Base-by-base conservation (phyloP, 1,140 invertebrate genomes). In the Bombus superbus region DNA sequence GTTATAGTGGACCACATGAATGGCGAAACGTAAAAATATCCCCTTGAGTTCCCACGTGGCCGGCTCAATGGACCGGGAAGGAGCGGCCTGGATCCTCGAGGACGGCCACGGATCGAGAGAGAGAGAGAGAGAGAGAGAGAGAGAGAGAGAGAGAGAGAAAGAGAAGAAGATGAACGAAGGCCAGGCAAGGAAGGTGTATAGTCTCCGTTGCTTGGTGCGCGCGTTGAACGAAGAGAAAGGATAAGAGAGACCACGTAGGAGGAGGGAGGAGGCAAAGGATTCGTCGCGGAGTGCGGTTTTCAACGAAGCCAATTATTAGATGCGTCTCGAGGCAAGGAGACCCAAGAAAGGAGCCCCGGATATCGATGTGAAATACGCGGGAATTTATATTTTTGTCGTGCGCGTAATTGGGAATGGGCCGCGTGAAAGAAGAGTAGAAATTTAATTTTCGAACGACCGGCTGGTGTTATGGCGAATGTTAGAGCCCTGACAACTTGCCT, bases 221-320 rank as follows among this genome's bases (percentile, higher is more conserved):
- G 44, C 47, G 77, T 84, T 28, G 82, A 83, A 85, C 71, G 90
- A 89, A 90, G 91, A 85, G 89, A 66, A 80, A 38, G 57, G 57
- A 87, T 59, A 42, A 57, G 59, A 64, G 22, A 78, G 59, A 38
- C 42, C n/a, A 64, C 32, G 74, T 83, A 32, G 69, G 57, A 83
- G 86, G 85, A 64, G 75, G 89, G 88, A 90, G 83, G 87, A 87
- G 92, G 89, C 89, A 78, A 78, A 91, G 90, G 93, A 95, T 95
- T 95, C 94, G 95, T 95, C 94, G 94, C 94, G 94, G 92, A 93
- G 94, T 94, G 94, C 93, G 94, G 91, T 94, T 95, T 95, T 95
- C 94, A 95, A 95, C 94, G 92, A 93, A 95, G 93, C 92, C 94
- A 95, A 95, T 95, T 95, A 95, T 95, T 95, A 95, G 93, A 95